Evolutionary conservation across 2,888 invertebrate genomes (phyloP).

Genomic region (Pseudanteris insignis): DNA sequence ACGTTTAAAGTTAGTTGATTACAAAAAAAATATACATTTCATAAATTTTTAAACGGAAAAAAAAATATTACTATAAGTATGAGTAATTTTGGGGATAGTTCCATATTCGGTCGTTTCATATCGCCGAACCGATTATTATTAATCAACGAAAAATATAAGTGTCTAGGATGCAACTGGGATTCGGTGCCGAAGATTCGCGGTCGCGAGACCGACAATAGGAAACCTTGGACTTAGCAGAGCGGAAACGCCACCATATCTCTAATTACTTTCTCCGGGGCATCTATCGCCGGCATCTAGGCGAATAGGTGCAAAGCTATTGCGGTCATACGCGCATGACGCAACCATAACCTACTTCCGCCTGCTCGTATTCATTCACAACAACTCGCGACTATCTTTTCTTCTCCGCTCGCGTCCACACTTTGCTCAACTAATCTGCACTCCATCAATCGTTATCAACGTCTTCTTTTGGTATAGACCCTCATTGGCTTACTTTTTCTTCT

Average conservation of each 20-base stretch:
- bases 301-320: slow-evolving; percentile 57
- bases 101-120: no score
- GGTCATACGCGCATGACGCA: slow-evolving; percentile 46
- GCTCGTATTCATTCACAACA: slow-evolving; percentile 41
- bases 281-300: slow-evolving; percentile 57
- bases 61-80: no score
- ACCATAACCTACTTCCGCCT: slow-evolving; percentile 46
- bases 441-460: no score
- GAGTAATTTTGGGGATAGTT: no score
- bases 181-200: slow-evolving; percentile 31
- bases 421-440: no score
- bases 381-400: slow-evolving; percentile 31
- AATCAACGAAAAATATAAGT: no score
- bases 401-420: slow-evolving; percentile 2
- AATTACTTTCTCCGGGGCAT: slow-evolving; percentile 63
- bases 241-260: slow-evolving; percentile 61
- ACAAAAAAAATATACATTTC: no score
- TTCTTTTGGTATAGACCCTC: no score
- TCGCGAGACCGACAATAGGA: slow-evolving; percentile 41
- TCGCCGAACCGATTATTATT: no score
- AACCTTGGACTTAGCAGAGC: slow-evolving; percentile 61
- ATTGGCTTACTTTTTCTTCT: no score
- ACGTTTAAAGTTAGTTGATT: no score
- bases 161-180: slow-evolving; percentile 4
- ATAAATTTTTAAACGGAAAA: no score